Evolutionary conservation across 1,140 invertebrate species (phyloP).

Genomic region (Leptonema lineaticorne): DNA sequence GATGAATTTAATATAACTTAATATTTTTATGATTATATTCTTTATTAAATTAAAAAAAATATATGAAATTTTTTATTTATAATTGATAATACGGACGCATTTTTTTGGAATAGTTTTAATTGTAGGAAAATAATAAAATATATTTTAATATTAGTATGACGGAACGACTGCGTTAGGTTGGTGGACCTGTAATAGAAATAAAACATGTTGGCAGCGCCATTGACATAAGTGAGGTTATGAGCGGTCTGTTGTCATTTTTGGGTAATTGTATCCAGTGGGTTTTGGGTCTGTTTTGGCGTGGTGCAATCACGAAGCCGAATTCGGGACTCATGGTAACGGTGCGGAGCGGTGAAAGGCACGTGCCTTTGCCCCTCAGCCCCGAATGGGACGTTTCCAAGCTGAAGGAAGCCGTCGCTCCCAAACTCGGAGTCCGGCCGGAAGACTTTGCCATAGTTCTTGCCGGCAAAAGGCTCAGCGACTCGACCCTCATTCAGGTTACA

Average conservation of each 20-base stretch:
- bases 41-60: no score
- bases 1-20: no score
- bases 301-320: neutral
- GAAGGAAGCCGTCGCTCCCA: slow-evolving; percentile 70
- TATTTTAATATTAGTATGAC: no score
- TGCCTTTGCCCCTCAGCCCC: slow-evolving; percentile 70
- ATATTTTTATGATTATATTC: no score
- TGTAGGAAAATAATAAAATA: no score
- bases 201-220: neutral
- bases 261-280: neutral
- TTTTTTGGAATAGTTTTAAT: no score
- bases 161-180: neutral
- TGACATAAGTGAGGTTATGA: no score
- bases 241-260: neutral
- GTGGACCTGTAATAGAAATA: neutral
- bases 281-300: neutral
- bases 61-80: no score
- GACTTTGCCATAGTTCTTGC: slow-evolving; percentile 84
- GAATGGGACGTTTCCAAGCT: slow-evolving; percentile 76
- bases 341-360: slow-evolving; percentile 67
- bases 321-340: neutral
- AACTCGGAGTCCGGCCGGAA: slow-evolving; percentile 66
- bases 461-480: slow-evolving; percentile 78
- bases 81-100: no score
- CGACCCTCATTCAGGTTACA: slow-evolving; percentile 66